Base-by-base conservation (phyloP, 2,113 vertebrate genomes). In the Cricetomys ansorgei region DNA sequence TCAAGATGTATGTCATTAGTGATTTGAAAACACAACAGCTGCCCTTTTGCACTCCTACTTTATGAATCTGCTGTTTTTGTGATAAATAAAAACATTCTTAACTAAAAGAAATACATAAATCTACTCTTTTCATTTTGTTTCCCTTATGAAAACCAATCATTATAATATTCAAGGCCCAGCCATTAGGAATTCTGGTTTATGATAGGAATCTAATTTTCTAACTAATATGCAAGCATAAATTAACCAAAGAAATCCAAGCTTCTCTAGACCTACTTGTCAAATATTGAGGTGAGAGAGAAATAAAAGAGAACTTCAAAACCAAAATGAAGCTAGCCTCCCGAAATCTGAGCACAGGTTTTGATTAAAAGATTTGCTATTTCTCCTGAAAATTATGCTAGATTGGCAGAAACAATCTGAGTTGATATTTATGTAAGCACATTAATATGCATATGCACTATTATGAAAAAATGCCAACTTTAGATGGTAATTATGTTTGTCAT, bases 401-500 rank as follows among this genome's bases (percentile, higher is more conserved):
- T 80, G 73, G 73, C 10, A 37, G 80, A 55, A 69, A 55, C 65
- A 87, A 50, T 17, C 27, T 59, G 29, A 77, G 85, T 80, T 53
- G 59, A 72, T 80, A 57, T 87, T 95, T 87, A 91, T 9, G 23
- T 88, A 53, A 91, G 17, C 43, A 91, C 40, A 91, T 86, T 91
- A 95, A 91, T 94, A 94, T 87, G 81, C 53, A 92, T 72, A 62
- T 87, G 83, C 12, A 29, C 89, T 64, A 29, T 72, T 64, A 87
- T 50, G 65, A 55, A 87, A 91, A 91, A 64, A 64, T 55, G 37
- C 45, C 53, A 53, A 53, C 17, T 72, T 64, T 80, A 80, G 88
- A 92, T 72, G 43, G 27, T 91, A 92, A 92, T 95, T 92, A 37
- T 53, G 43, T 72, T 88, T 92, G 89, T 87, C 89, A 91, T 76